Evolutionary conservation across 2,888 invertebrate genomes (phyloP), one percentile per base, ranked within the genome.

Genomic region (Notodonta dromedarius): DNA sequence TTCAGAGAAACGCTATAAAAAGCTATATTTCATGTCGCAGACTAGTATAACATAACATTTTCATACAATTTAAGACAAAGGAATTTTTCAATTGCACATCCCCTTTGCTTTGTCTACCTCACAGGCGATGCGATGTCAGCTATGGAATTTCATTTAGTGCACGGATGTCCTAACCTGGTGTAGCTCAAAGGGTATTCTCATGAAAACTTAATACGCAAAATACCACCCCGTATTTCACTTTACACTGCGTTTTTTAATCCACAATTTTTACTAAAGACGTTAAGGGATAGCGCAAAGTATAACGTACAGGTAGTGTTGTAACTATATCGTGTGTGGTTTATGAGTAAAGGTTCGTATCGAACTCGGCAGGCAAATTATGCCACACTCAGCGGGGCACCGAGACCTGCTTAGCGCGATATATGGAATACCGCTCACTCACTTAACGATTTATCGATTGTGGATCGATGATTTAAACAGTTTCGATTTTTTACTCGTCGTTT

Each of bases 321-420:
- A 35, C 14, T 11, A 61, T 58, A 44, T 9, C 4, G 16, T 16
- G 16, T 16, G 9, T 6, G 0, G 52, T 63, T 61, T 59, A 13
- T 16, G 56, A 55, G 44, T 44, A 12, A 44, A 44, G 9, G 11
- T 44, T 44, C 13, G 46, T 46, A 46, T 59, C 64, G 63, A 50
- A 66, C 64, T 69, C 65, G 71, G 71, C 72, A 83, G 82, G 85
- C 87, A 90, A 89, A 89, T 89, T 89, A 88, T 86, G 79, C 85
- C 73, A 73, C 75, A 77, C 89, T 67, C 89, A 88, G 88, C 88
- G 82, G 89, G 89, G 74, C 66, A 73, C 57, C 58, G 62, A 74
- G 73, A 70, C 78, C 78, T 76, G 79, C 80, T 85, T 85, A 83
- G 79, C 84, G 79, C 87, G 78, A 80, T 86, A 82, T 84, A 86